These are phyloP conservation scores for Pandemis corylana DNA, from an alignment of 2,888 invertebrate genomes.

Conservation along the genomic window DNA sequence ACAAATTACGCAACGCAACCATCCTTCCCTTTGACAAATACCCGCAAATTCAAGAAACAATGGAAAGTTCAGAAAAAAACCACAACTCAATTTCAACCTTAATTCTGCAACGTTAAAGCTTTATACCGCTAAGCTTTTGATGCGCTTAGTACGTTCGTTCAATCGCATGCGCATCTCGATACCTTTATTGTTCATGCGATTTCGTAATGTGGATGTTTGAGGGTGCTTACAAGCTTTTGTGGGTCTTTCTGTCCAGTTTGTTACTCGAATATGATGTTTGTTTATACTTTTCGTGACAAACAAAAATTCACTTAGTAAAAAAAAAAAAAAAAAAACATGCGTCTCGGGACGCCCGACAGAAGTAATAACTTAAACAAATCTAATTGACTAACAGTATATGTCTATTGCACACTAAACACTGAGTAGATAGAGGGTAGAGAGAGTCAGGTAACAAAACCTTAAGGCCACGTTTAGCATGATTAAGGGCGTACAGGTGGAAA, in stretches of 20 bases:
- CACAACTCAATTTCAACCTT: neutral
- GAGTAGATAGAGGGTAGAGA: too few relatives aligned
- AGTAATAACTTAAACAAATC: too few relatives aligned
- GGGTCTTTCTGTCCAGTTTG: conserved; percentile 5
- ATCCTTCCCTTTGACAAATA: conserved; percentile 26
- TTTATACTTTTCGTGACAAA: neutral
- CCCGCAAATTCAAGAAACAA: conserved; percentile 29
- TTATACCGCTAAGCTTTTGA: neutral
- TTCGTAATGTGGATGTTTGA: conserved; percentile 13
- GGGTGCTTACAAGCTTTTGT: conserved; percentile 15
- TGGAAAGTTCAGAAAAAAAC: neutral
- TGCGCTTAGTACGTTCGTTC: conserved; percentile 1
- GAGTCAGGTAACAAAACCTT: too few relatives aligned
- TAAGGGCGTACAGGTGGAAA: too few relatives aligned
- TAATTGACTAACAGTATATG: too few relatives aligned
- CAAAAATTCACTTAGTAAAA: too few relatives aligned
- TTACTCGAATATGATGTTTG: neutral
- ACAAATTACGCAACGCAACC: conserved; percentile 24
- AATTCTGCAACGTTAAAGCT: neutral
- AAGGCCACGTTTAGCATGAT: too few relatives aligned
- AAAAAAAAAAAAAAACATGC: too few relatives aligned
- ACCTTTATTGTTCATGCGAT: conserved; percentile 29
- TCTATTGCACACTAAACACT: too few relatives aligned
- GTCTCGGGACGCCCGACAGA: too few relatives aligned
- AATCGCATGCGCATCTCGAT: conserved; percentile 1